Conservation (phyloP, 2,797 vertebrate genomes). For the Melanotaenia trifasciata region DNA sequence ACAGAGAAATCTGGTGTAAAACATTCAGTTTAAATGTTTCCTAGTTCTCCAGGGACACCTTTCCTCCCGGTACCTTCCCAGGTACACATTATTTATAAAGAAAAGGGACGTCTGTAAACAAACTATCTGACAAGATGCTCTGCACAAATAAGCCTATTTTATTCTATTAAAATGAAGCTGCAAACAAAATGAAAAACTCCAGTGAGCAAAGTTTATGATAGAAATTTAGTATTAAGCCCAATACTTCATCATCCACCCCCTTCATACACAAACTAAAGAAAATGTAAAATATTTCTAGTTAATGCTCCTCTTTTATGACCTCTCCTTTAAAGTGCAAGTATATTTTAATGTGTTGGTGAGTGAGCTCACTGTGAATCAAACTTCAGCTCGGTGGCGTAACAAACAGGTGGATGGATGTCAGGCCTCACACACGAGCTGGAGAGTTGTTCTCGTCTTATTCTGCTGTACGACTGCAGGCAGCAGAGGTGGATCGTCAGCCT, state of each 20-base stretch:
- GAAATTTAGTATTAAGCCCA: not conserved
- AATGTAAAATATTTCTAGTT: too few relatives aligned
- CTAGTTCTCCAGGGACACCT: not conserved
- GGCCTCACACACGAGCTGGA: not conserved
- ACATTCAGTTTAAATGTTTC: not conserved
- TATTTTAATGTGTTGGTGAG: not conserved
- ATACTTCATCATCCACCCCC: too few relatives aligned
- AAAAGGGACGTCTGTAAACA: not conserved
- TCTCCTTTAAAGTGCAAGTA: not conserved
- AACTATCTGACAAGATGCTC: not conserved
- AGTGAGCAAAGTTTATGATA: not conserved
- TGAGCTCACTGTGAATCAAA: not conserved
- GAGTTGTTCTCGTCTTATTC: slow-evolving; percentile 40
- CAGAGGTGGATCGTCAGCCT: slow-evolving; percentile 42
- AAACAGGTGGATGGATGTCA: not conserved
- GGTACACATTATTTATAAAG: not conserved
- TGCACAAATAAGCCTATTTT: not conserved
- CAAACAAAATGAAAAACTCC: not conserved
- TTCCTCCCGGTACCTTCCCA: not conserved
- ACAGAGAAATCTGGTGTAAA: not conserved
- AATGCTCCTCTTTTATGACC: not conserved
- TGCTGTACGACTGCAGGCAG: slow-evolving; percentile 20
- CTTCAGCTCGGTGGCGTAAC: too few relatives aligned
- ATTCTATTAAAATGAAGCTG: not conserved
- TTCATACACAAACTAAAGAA: too few relatives aligned